Evolutionary conservation across 1,140 invertebrate genomes (phyloP).

Genomic region (Archivesica marissinica): DNA sequence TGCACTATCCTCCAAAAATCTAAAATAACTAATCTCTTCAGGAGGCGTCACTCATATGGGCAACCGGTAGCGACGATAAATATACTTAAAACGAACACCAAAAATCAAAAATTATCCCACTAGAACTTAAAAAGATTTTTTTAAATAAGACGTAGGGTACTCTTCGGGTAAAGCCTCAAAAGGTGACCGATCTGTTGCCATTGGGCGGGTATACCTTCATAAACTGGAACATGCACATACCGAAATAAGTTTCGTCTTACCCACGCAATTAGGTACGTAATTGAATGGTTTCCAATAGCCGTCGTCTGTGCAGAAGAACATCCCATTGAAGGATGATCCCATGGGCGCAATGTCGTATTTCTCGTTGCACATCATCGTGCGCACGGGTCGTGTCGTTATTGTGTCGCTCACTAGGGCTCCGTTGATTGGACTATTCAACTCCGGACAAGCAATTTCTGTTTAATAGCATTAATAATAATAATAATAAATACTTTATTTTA

Average conservation of each 20-base stretch:
- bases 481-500: neutral
- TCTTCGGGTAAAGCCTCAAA: too few species aligned
- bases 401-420: conserved; percentile 34
- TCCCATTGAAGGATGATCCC: conserved; percentile 16
- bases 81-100: too few species aligned
- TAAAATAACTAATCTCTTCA: too few species aligned
- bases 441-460: conserved; percentile 31
- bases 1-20: too few species aligned
- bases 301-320: conserved; percentile 21
- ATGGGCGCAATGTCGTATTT: neutral
- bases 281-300: conserved; percentile 30
- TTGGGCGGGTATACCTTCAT: too few species aligned
- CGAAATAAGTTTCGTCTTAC: conserved; percentile 31
- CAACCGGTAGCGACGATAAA: too few species aligned
- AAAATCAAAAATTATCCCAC: too few species aligned
- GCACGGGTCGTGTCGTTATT: conserved; percentile 10
- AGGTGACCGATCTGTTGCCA: too few species aligned
- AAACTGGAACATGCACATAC: too few species aligned
- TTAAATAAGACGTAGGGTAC: too few species aligned
- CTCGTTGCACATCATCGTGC: conserved; percentile 34
- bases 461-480: neutral
- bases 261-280: conserved; percentile 27
- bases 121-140: too few species aligned
- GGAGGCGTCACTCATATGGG: too few species aligned
- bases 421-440: conserved; percentile 28